Base-by-base conservation (phyloP, 2,113 vertebrate genomes). In the Neofelis nebulosa region DNA sequence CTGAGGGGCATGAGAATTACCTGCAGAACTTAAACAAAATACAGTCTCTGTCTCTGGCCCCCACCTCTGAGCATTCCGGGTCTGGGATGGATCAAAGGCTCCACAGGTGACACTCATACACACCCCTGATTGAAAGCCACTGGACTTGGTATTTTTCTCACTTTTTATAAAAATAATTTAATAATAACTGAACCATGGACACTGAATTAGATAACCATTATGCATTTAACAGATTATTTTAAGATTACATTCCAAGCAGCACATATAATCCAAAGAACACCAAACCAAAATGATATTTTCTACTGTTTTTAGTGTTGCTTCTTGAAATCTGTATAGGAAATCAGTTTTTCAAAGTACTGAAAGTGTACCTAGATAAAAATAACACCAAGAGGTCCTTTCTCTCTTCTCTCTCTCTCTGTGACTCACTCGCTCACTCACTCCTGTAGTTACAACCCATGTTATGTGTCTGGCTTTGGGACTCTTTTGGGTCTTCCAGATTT, bases 91-190 rank as follows among this genome's bases (percentile, higher is more conserved):
- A 81, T 69, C 25, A 86, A 86, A 85, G 71, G 57, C 11, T 91
- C 33, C 76, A 86, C 31, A 63, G 16, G 8, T 93, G 41, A 87
- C 55, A 93, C 9, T 73, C 27, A 61, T 36, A 84, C 12, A 89
- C 5, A 57, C 8, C 16, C 41, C n/a, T 81, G 25, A 78, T 1
- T 82, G 82, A 84, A 84, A 97, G 81, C 12, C 38, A 85, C 21
- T 25, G 12, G 23, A 94, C 38, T 74, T 55, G 82, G 27, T 25
- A 29, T 78, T 63, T 71, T 73, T 52, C 61, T 74, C 69, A 71
- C 2, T 41, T 83, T 66, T 92, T 63, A 83, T 4, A 85, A 92
- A 73, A 95, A 71, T 80, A 71, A 95, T 82, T 95, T 95, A 79
- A 57, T 92, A 76, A n/a, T 86, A 80, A 91, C 48, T 96, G 16